Evolutionary conservation across 1,140 invertebrate genomes (phyloP), one percentile per base, ranked within the genome.

Genomic region (Drosophila nasuta): DNA sequence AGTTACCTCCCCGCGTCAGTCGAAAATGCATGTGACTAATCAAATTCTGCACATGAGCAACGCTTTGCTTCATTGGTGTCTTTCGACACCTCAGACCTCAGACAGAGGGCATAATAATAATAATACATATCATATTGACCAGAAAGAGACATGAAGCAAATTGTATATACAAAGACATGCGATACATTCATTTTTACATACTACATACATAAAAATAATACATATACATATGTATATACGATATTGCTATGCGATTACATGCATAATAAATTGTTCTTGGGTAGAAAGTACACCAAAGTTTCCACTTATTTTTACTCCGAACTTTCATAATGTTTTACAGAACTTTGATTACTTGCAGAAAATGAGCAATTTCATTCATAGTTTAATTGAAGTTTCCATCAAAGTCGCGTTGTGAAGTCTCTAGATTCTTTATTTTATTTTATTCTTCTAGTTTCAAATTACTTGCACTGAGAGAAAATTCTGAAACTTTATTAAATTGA

Each of bases 41-140:
- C 83, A 70, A 87, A 77, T 77, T 65, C 66, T 85, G 60, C 48
- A 77, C 67, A 66, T 77, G 66, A 77, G 68, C 73, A 60, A 58
- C 45, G 49, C 67, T 59, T 25, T 75, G 45, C 79, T 48, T 15
- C 20, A 60, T 38, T 38, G 75, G 46, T 58, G 83, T 81, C 75
- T 89, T 89, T 89, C 78, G 81, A 89, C 85, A 89, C 85, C 85
- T 89, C 51, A 72, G 52, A 63, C 65, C 65, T 69, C 66, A 71
- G 76, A 63, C 79, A 35, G 20, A 25, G 45, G 58, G 63, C 75
- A 67, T 62, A 33, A 25, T 25, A 66, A 72, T 48, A 62, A 49
- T 35, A 49, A 63, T 63, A 57, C 13, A 67, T 72, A 76, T 79
- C 79, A 82, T 79, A 87, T 87, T 62, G 81, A 64, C 66, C 75